These are phyloP conservation scores for Cerastis leucographa DNA, from an alignment of 2,888 invertebrate genomes.

Conservation along the genomic window DNA sequence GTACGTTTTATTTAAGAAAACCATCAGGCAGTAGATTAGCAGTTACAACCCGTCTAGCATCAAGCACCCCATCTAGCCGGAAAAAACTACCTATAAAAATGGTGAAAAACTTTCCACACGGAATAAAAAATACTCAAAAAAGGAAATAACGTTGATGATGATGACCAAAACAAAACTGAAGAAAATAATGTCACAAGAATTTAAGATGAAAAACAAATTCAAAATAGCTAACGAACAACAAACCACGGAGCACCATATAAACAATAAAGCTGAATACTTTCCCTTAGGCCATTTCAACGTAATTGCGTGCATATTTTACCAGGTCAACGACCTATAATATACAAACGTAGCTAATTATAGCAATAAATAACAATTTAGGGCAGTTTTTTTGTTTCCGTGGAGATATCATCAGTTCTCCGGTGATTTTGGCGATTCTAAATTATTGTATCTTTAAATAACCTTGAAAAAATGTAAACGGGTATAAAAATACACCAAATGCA, in stretches of 20 bases:
- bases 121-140: background rate
- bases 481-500: background rate
- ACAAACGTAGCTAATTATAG: conserved; percentile 63
- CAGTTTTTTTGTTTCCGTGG: conserved; percentile 49
- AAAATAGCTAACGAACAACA: conserved; percentile 11
- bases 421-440: conserved; percentile 23
- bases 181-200: conserved; percentile 13
- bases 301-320: conserved; percentile 71
- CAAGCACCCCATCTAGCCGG: background rate
- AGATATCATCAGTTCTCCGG: conserved; percentile 33
- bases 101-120: background rate
- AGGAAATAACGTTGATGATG: background rate
- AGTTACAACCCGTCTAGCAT: too few species aligned
- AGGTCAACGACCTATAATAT: conserved; percentile 69
- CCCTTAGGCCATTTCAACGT: conserved; percentile 61
- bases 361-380: conserved; percentile 65
- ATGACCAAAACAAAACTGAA: background rate
- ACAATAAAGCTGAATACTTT: conserved; percentile 42
- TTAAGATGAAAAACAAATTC: conserved; percentile 20
- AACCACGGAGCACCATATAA: conserved; percentile 12
- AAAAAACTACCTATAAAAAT: background rate
- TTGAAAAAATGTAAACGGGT: background rate
- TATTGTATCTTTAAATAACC: conserved; percentile 5
- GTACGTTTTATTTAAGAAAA: too few species aligned
- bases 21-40: too few species aligned